Conservation (phyloP, 2,888 invertebrate genomes). For the Philhelius pedissequus region DNA sequence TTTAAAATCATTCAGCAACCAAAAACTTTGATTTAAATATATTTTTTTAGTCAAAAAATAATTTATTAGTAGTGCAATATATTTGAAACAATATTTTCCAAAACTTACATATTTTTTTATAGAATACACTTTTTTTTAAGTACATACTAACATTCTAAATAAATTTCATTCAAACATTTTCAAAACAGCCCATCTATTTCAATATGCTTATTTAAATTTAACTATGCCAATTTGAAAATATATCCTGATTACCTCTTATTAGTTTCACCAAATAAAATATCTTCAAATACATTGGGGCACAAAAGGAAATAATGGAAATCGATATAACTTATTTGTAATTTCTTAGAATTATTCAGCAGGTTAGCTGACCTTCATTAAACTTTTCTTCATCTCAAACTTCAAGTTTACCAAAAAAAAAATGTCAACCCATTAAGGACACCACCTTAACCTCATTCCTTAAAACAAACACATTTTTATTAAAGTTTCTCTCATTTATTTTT, state of each 20-base stretch:
- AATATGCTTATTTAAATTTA: too few species aligned
- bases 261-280: not conserved
- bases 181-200: too few species aligned
- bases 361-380: not conserved
- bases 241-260: not conserved
- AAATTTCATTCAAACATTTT: too few species aligned
- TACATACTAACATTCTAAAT: too few species aligned
- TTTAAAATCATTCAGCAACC: too few species aligned
- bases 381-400: not conserved
- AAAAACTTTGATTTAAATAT: too few species aligned
- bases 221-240: too few species aligned
- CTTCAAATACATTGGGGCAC: not conserved
- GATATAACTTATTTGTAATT: not conserved
- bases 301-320: not conserved
- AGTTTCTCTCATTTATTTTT: not conserved
- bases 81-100: too few species aligned
- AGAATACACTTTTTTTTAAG: too few species aligned
- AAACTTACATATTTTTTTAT: too few species aligned
- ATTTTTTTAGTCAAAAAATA: too few species aligned
- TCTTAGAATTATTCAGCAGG: not conserved
- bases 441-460: not conserved
- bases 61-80: too few species aligned
- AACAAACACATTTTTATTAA: not conserved
- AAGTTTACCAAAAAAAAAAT: conserved; percentile 1
- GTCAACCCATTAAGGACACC: not conserved